Evolutionary conservation across 2,113 vertebrate genomes (phyloP).

Genomic region (Candoia aspera): DNA sequence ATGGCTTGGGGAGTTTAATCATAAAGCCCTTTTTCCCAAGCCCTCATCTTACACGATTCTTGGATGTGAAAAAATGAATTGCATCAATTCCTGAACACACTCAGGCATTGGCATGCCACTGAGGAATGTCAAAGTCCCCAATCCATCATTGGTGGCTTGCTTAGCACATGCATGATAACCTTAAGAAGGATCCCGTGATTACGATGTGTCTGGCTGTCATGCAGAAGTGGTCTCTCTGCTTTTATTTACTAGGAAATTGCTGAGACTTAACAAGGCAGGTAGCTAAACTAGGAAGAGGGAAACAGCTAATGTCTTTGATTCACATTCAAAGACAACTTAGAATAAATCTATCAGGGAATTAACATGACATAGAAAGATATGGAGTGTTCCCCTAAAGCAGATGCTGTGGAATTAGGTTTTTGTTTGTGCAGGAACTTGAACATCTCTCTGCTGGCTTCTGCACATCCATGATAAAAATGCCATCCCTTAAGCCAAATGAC

Average conservation of each 20-base stretch:
- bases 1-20: background rate
- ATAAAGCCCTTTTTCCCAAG: background rate
- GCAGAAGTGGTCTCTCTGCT: background rate
- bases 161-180: background rate
- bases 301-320: background rate
- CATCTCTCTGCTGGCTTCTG: constrained; percentile 39
- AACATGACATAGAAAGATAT: constrained; percentile 36
- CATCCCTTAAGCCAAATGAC: constrained; percentile 45
- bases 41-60: background rate
- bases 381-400: constrained; percentile 42
- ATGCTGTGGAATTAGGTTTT: constrained; percentile 50
- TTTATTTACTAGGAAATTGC: background rate
- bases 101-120: background rate
- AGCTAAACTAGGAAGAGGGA: background rate
- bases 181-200: background rate
- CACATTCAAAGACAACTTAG: background rate
- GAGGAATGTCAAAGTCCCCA: background rate
- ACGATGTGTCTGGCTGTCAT: background rate
- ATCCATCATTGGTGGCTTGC: background rate
- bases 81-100: background rate
- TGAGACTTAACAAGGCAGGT: background rate
- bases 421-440: constrained; percentile 58
- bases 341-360: constrained; percentile 21
- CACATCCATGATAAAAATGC: constrained; percentile 49
- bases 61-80: background rate